phyloP scores from a whole-genome alignment of 2,888 invertebrate species.

The Athrips mouffetella region DNA sequence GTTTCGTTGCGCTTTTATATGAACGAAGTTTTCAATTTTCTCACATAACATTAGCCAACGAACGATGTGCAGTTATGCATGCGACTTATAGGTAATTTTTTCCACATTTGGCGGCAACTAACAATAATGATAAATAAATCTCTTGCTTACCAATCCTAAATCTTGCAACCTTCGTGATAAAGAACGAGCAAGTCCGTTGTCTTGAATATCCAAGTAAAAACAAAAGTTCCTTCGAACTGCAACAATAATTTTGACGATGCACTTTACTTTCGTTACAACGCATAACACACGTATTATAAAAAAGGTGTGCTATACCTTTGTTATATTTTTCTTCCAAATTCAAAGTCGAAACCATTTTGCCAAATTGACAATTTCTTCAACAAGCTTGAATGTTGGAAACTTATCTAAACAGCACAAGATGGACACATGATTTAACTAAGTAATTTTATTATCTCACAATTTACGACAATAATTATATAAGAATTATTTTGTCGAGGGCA shows the following conservation, averaged over 20 bases:
- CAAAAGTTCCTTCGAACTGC: slow-evolving; percentile 81
- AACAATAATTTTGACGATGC: slow-evolving; percentile 33
- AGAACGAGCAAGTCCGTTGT: slow-evolving; percentile 80
- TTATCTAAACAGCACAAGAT: not conserved
- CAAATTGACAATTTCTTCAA: slow-evolving; percentile 17
- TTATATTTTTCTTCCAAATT: slow-evolving; percentile 70
- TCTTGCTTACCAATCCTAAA: slow-evolving; percentile 83
- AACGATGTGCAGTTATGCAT: slow-evolving; percentile 26
- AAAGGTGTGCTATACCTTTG: slow-evolving; percentile 59
- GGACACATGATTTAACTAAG: not conserved
- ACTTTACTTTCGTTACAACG: slow-evolving; percentile 16
- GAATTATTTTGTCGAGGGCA: slow-evolving; percentile 36
- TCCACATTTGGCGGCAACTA: slow-evolving; percentile 50
- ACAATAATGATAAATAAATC: slow-evolving; percentile 13
- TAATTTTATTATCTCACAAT: not conserved
- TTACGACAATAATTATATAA: slow-evolving; percentile 38
- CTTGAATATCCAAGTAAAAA: slow-evolving; percentile 88
- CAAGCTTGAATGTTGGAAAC: slow-evolving; percentile 1
- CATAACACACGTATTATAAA: slow-evolving; percentile 31
- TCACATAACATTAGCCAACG: slow-evolving; percentile 31
- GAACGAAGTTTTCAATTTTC: not conserved
- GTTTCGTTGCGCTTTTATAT: not conserved
- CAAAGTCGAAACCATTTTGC: slow-evolving; percentile 67
- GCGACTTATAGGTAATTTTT: not conserved
- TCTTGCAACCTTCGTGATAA: slow-evolving; percentile 84